Conservation (phyloP, 2,888 invertebrate genomes). For the Chromoteleia sp. region DNA sequence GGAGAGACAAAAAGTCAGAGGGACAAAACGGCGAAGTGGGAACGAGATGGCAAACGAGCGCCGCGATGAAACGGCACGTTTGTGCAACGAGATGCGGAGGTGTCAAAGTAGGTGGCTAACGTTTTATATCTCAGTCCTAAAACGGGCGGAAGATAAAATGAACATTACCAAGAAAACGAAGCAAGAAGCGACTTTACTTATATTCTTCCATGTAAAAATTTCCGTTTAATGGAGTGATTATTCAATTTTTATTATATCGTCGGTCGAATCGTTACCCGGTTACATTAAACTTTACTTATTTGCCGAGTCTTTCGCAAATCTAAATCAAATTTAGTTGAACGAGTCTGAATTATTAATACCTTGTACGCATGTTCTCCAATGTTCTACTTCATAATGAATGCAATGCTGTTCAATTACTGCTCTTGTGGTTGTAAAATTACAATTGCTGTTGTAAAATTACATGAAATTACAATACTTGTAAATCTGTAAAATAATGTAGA, state of each 20-base stretch:
- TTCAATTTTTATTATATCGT: slow-evolving; percentile 36
- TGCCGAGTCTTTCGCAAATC: no score
- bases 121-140: slow-evolving; percentile 80
- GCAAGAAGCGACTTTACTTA: slow-evolving; percentile 54
- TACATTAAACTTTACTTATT: slow-evolving; percentile 12
- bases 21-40: slow-evolving; percentile 13
- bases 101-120: slow-evolving; percentile 72
- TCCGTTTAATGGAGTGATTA: slow-evolving; percentile 36
- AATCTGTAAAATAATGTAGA: no score
- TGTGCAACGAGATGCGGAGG: slow-evolving; percentile 68
- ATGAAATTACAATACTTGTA: no score
- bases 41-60: no score
- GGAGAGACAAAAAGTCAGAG: no score
- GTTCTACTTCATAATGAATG: no score
- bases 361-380: no score
- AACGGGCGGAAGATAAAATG: slow-evolving; percentile 79
- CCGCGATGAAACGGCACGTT: slow-evolving; percentile 78
- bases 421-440: no score
- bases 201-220: slow-evolving; percentile 48
- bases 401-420: no score
- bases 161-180: slow-evolving; percentile 66
- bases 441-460: no score
- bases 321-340: no score
- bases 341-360: no score
- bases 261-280: not conserved